Base-by-base conservation (phyloP, 1,140 invertebrate species). In the Drosophila micromelanica region DNA sequence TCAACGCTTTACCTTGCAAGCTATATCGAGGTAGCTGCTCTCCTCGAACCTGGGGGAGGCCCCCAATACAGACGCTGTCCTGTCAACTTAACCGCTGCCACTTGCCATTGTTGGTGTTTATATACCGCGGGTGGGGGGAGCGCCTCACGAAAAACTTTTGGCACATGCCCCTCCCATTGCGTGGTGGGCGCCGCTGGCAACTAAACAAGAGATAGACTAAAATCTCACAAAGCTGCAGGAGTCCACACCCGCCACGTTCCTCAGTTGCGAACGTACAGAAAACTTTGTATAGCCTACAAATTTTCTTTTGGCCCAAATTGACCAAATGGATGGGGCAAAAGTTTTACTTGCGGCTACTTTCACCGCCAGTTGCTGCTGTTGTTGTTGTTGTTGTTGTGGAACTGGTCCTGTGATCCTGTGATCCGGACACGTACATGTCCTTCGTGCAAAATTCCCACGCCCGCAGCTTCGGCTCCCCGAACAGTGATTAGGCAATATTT, bases 241-340 rank as follows among this genome's bases (percentile, higher is more conserved):
- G 20, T 13, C n/a, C 13, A 42, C 17, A 40, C 43, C 7, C 11
- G 12, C 49, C 9, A 9, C 8, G 20, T 23, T 23, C 6, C 46
- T n/a, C 13, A 32, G 1, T 17, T 17, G 17, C 17, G 30, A 32
- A 13, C 20, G 59, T 30, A 42, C 51, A 30, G 35, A 75, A 78
- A 87, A 87, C 79, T 87, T 86, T 86, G 74, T 64, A 78, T 86
- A 86, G 82, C 81, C 81, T 87, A 86, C 78, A 86, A 86, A 86
- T 86, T 86, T 86, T 87, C 78, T 87, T 87, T 86, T 78, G 70
- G 74, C 78, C 75, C 82, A 81, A 87, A 87, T 87, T 86, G 81
- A 84, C 81, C 76, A 76, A 80, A 56, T 69, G 73, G 70, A 73
- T 60, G 65, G 71, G 72, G 65, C 52, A 67, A 86, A 57, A 86